Base-by-base conservation (phyloP, 2,113 vertebrate species). In the Gambusia affinis region DNA sequence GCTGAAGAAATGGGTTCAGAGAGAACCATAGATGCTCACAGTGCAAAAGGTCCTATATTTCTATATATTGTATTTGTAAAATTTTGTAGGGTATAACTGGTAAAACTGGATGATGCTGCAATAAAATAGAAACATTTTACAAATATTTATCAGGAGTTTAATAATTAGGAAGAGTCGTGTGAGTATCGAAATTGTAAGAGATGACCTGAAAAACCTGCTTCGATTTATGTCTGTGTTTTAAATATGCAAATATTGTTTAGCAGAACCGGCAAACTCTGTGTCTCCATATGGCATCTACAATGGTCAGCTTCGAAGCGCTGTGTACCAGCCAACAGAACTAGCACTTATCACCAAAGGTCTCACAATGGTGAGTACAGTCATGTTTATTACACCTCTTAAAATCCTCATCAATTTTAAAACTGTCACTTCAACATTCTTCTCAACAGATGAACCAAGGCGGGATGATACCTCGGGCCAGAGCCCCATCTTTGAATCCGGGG, bases 321-420 rank as follows among this genome's bases (percentile, higher is more conserved):
- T 98, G 62, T 98, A 97, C 92, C 97, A 98, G 91, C 97, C 97
- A 77, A 99, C 97, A 0, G 97, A 97, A 94, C 91, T 99, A 92
- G 94, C 97, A 33, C 84, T 98, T 76, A 97, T 99, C 88, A 94
- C 95, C 73, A 96, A 96, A 83, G 93, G 89, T 51, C 81, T 93
- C 78, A 94, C 95, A 76, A 95, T 95, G 85, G 88, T 91, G 71
- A 91, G 88, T 73, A 12, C 4, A 5, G 30, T 39, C 12, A 27
- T 4, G 28, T 3, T 28, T n/a, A 60, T 35, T 44, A 8, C 24
- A 8, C 8, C 37, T 8, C 22, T 33, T 4, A 4, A 22, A 27
- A 10, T 24, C 19, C n/a, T 22, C 1, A 24, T 74, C 14, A 14
- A 35, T 17, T 30, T 51, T 75, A 2, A 61, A 73, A 60, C n/a